Percentiles rank a stretch among this genome's conserved stretches.
Conservation (phyloP, 2,113 vertebrate species). For the Anhinga rufa region DNA sequence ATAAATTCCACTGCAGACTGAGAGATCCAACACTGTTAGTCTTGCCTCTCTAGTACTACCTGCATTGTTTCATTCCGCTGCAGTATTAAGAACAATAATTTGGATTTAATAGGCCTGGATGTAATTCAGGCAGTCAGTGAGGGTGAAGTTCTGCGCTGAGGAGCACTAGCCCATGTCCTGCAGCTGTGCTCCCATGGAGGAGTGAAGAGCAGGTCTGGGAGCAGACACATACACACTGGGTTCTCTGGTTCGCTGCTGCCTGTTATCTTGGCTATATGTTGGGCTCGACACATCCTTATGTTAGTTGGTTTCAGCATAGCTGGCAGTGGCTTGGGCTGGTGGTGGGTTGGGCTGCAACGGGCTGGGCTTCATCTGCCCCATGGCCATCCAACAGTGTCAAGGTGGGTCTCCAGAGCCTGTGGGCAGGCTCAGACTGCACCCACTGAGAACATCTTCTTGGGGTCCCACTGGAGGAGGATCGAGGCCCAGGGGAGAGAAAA, state of each 20-base stretch:
- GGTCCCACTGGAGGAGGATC: neutral
- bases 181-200: neutral
- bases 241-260: neutral
- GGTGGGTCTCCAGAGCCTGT: neutral
- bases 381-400: neutral
- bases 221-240: fast-evolving
- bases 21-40: neutral
- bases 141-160: neutral
- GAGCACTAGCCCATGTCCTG: neutral
- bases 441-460: neutral
- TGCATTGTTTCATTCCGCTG: fast-evolving
- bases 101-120: neutral
- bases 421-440: neutral
- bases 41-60: neutral
- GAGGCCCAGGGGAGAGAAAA: neutral
- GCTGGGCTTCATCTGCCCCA: neutral
- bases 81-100: neutral
- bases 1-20: neutral
- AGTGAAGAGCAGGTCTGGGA: neutral
- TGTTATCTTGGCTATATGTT: neutral
- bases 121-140: neutral
- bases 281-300: neutral
- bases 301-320: neutral
- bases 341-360: neutral
- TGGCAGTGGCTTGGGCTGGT: neutral